phyloP scores from a whole-genome alignment of 2,797 vertebrate species.

The Acridotheres tristis region DNA sequence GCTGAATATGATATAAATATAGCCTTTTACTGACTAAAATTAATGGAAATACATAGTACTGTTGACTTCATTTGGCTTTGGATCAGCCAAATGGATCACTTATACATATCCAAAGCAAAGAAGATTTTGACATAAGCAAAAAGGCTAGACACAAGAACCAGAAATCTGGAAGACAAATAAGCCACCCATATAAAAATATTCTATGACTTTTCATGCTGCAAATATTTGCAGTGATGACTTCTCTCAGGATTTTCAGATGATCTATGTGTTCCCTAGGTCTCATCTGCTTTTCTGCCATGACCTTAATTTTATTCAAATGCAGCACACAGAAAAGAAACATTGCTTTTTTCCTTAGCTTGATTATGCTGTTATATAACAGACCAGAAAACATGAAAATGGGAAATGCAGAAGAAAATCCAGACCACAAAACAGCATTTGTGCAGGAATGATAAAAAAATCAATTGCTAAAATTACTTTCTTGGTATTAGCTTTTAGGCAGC shows the following conservation, averaged over 20 bases:
- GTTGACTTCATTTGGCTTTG: neutral
- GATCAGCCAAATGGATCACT: neutral
- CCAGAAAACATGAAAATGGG: constrained; percentile 51
- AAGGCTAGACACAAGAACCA: neutral
- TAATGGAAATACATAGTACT: neutral
- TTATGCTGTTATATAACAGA: neutral
- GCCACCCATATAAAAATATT: neutral
- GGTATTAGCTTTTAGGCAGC: neutral
- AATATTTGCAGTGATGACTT: neutral
- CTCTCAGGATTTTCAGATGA: neutral
- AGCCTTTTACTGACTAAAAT: neutral
- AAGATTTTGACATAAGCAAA: neutral
- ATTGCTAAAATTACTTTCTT: neutral
- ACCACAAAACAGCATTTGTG: constrained; percentile 2
- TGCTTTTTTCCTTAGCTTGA: neutral
- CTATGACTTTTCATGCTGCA: neutral
- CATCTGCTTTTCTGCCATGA: constrained; percentile 22
- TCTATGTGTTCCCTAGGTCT: neutral
- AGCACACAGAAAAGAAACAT: neutral
- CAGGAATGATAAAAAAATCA: neutral
- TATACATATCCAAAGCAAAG: neutral
- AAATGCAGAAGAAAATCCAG: constrained; percentile 41
- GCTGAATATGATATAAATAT: neutral
- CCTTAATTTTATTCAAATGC: constrained; percentile 13
- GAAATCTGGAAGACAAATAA: constrained; percentile 9